Percentiles rank a stretch among this genome's conserved stretches.
Evolutionary conservation across 2,113 vertebrate genomes (phyloP).

Genomic region (Acrocephalus arundinaceus): DNA sequence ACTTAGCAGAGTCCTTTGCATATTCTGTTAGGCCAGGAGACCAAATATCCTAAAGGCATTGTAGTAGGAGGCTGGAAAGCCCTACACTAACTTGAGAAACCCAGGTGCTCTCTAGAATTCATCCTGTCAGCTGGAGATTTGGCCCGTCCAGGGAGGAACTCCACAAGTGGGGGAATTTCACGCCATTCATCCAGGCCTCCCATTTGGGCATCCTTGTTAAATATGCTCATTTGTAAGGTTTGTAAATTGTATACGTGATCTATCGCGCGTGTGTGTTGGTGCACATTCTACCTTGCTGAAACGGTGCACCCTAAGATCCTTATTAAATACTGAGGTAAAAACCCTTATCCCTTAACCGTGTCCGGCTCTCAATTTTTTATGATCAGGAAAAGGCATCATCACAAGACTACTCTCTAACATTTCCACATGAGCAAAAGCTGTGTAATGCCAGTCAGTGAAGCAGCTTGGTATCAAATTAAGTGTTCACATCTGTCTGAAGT

Average conservation of each 20-base stretch:
- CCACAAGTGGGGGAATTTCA: background rate
- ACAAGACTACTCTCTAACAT: background rate
- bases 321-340: background rate
- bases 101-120: no score
- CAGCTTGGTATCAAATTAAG: background rate
- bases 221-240: background rate
- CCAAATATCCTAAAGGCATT: background rate
- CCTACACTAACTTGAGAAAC: accelerated
- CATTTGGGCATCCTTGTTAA: background rate
- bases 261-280: accelerated
- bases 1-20: background rate
- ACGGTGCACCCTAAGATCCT: no score
- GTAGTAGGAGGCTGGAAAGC: accelerated
- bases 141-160: no score
- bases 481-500: background rate
- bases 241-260: accelerated
- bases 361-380: background rate
- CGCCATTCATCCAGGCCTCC: background rate
- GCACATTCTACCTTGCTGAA: accelerated
- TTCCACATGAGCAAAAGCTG: background rate
- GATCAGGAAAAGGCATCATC: background rate
- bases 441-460: background rate
- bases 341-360: accelerated
- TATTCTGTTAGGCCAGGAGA: background rate
- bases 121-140: background rate